These are phyloP conservation scores for Drosophila anceps DNA, from an alignment of 2,888 invertebrate genomes.

Conservation along the genomic window DNA sequence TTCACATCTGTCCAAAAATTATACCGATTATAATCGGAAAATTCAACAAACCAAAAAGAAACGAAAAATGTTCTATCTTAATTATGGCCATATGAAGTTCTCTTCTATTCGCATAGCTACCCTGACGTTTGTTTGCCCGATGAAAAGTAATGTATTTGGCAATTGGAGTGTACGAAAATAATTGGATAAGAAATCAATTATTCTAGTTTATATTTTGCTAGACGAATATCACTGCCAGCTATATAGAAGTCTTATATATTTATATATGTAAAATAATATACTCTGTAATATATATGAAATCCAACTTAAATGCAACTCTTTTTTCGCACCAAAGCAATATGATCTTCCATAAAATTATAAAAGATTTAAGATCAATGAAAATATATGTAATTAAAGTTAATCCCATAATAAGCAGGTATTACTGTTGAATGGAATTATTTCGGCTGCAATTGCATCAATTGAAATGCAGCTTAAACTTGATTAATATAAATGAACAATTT, in stretches of 20 bases:
- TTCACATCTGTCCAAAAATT: conserved; percentile 24
- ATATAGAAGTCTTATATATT: too few relatives aligned
- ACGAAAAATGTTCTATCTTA: conserved; percentile 20
- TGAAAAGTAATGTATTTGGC: neutral
- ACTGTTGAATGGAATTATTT: neutral
- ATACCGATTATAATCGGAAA: conserved; percentile 31
- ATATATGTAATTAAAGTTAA: conserved; percentile 1
- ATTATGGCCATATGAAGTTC: conserved; percentile 5
- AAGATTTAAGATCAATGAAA: neutral
- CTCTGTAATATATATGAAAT: neutral
- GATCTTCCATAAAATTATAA: neutral
- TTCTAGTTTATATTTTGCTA: neutral
- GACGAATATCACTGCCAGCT: too few relatives aligned
- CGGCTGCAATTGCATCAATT: neutral
- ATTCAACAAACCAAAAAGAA: conserved; percentile 13
- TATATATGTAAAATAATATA: too few relatives aligned
- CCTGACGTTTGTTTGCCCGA: neutral
- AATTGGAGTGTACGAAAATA: neutral
- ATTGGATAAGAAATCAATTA: neutral
- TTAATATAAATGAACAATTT: neutral
- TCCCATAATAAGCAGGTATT: neutral
- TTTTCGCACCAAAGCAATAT: too few relatives aligned
- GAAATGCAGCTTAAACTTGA: conserved; percentile 6
- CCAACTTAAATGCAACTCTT: neutral
- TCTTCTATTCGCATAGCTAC: too few relatives aligned